Conservation (phyloP, 2,797 vertebrate genomes). For the Sternotherus odoratus region DNA sequence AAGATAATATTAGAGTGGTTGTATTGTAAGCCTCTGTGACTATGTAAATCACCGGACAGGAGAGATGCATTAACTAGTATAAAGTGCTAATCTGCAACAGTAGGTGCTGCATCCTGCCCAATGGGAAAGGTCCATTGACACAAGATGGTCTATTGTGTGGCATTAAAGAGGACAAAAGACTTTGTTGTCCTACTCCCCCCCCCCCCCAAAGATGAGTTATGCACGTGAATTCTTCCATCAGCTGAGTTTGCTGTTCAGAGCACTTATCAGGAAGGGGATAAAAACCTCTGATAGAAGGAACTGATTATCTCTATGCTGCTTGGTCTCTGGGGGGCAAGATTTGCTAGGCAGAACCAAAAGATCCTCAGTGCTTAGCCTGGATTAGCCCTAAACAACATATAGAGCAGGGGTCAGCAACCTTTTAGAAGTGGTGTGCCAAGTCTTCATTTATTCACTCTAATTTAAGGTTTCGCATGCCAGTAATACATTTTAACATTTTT, state of each 20-base stretch:
- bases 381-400: background rate
- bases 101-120: background rate
- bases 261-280: background rate
- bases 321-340: background rate
- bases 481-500: too few relatives aligned
- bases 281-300: background rate
- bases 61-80: background rate
- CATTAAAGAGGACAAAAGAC: background rate
- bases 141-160: background rate
- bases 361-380: background rate
- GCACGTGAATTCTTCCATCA: background rate
- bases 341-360: background rate
- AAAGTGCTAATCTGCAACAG: too few relatives aligned
- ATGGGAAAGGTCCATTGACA: background rate
- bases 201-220: background rate
- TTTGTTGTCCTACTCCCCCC: background rate
- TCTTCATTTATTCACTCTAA: too few relatives aligned
- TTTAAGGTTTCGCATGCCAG: too few relatives aligned
- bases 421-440: too few relatives aligned
- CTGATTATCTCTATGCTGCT: background rate
- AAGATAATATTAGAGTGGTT: background rate
- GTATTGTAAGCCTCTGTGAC: background rate
- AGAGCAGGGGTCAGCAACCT: too few relatives aligned
- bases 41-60: background rate
- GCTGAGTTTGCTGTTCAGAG: background rate